Evolutionary conservation across 2,113 vertebrate genomes (phyloP).

Genomic region (Recurvirostra avosetta): DNA sequence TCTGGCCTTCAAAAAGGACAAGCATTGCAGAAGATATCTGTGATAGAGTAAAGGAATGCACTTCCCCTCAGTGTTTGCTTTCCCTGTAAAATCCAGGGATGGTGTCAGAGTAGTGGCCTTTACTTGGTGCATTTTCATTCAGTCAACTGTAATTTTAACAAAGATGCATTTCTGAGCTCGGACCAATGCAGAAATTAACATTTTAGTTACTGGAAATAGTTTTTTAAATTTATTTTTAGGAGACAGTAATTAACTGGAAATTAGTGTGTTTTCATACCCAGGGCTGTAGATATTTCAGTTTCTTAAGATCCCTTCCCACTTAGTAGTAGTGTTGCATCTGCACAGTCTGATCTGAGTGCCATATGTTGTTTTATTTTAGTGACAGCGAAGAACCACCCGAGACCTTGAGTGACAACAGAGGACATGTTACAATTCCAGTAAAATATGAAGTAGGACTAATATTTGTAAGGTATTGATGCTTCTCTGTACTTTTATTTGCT

Average conservation of each 20-base stretch:
- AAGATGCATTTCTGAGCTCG: not conserved
- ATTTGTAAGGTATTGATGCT: constrained; percentile 82
- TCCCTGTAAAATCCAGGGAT: not conserved
- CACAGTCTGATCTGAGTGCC: not conserved
- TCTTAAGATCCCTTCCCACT: not conserved
- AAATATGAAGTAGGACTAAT: constrained; percentile 85
- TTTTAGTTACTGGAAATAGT: not conserved
- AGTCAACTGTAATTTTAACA: not conserved
- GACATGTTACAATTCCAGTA: constrained; percentile 82
- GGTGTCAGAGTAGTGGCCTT: not conserved
- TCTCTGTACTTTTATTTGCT: not conserved
- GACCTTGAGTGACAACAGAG: constrained; percentile 79
- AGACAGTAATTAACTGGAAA: not conserved
- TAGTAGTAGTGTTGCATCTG: not conserved
- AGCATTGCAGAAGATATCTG: not conserved
- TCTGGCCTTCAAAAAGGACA: not conserved
- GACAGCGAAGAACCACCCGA: constrained; percentile 88
- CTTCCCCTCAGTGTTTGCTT: not conserved
- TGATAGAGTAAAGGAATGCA: not conserved
- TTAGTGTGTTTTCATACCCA: not conserved
- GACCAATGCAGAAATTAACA: not conserved
- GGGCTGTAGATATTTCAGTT: not conserved
- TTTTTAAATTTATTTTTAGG: not conserved
- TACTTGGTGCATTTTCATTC: not conserved
- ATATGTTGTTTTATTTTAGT: constrained; percentile 67